These are phyloP conservation scores for Torymus tubicola DNA, from an alignment of 2,888 invertebrate species.

Conservation along the genomic window DNA sequence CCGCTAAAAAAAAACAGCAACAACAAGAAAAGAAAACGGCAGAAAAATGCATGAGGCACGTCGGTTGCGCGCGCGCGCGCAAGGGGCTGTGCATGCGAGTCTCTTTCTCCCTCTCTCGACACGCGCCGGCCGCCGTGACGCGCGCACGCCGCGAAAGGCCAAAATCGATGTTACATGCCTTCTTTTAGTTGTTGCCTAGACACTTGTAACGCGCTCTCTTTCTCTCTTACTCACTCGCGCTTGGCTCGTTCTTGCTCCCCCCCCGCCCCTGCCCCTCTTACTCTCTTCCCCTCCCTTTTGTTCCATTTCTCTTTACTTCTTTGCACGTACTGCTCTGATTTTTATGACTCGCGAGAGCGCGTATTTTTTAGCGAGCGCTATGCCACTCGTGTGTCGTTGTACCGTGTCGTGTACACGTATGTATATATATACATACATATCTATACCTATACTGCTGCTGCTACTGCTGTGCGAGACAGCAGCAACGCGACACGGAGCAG, in stretches of 20 bases:
- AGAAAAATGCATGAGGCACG: too few relatives aligned
- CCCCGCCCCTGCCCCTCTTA: background rate
- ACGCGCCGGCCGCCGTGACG: too few relatives aligned
- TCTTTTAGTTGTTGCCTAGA: constrained; percentile 53
- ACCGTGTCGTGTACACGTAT: too few relatives aligned
- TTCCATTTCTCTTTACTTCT: constrained; percentile 46
- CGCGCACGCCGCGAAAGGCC: constrained; percentile 12
- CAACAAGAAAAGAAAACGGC: too few relatives aligned
- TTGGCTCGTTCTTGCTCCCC: constrained; percentile 30
- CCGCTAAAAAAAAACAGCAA: too few relatives aligned
- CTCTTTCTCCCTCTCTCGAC: too few relatives aligned
- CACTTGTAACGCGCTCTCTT: constrained; percentile 39
- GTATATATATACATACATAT: too few relatives aligned
- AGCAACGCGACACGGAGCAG: too few relatives aligned
- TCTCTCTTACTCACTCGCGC: background rate
- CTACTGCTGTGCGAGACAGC: too few relatives aligned
- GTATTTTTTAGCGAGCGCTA: background rate
- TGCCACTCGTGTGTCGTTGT: background rate
- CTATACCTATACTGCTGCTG: too few relatives aligned
- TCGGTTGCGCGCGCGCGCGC: too few relatives aligned
- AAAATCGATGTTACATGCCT: constrained; percentile 54
- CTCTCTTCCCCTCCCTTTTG: background rate
- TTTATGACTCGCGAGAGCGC: constrained; percentile 30
- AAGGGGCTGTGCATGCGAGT: too few relatives aligned
- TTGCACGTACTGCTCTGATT: constrained; percentile 45